These are phyloP conservation scores for Rotaria magnacalcarata DNA, from an alignment of 2,888 invertebrate species.

Conservation along the genomic window DNA sequence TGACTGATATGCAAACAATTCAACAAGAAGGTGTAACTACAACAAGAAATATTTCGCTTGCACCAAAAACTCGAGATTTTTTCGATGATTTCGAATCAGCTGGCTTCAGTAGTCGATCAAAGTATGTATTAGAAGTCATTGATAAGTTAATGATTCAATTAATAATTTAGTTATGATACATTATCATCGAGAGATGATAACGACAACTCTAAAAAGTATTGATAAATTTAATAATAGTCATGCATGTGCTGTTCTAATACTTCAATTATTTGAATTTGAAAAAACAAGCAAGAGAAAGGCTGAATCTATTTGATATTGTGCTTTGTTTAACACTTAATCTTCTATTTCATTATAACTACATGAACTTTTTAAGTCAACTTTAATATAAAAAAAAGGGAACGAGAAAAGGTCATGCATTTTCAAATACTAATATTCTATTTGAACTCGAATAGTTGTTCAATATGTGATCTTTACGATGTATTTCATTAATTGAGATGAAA, in stretches of 20 bases:
- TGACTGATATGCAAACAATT: slow-evolving; percentile 82
- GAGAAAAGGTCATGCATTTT: no score
- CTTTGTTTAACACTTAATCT: no score
- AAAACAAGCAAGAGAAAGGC: no score
- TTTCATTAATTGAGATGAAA: no score
- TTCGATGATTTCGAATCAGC: slow-evolving; percentile 55
- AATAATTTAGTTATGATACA: not conserved
- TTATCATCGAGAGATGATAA: not conserved
- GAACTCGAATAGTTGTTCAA: no score
- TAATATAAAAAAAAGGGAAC: no score
- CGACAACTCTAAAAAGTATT: not conserved
- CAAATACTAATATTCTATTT: no score
- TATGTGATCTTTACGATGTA: no score
- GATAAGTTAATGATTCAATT: not conserved
- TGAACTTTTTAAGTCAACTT: no score
- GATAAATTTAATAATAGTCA: not conserved
- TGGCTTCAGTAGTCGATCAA: slow-evolving; percentile 45
- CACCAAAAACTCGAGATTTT: slow-evolving; percentile 51
- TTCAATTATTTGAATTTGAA: no score
- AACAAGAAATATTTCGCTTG: slow-evolving; percentile 49
- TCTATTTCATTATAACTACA: no score
- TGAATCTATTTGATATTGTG: no score
- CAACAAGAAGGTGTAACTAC: slow-evolving; percentile 68
- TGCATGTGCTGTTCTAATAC: not conserved
- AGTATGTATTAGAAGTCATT: not conserved